Conservation (phyloP, 2,888 invertebrate species). For the Sesia bembeciformis region DNA sequence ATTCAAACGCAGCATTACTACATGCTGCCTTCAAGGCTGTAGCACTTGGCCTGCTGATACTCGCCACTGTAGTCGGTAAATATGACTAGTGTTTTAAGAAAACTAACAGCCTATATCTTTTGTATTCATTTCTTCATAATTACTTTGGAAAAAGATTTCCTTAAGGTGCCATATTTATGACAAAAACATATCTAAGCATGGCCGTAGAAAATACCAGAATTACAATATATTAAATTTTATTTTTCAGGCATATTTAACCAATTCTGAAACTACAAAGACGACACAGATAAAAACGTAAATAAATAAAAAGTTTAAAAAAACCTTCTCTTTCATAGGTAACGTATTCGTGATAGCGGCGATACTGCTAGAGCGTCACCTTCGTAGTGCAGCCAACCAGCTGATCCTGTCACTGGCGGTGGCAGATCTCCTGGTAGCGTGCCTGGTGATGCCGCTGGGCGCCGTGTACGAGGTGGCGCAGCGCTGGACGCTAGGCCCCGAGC, state of each 20-base stretch:
- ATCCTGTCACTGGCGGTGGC: slow-evolving; percentile 93
- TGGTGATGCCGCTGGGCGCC: slow-evolving; percentile 85
- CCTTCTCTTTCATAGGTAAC: slow-evolving; percentile 77
- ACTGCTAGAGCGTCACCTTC: slow-evolving; percentile 87
- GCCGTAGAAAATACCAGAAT: too few relatives aligned
- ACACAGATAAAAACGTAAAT: too few relatives aligned
- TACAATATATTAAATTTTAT: too few relatives aligned
- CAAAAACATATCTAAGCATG: too few relatives aligned
- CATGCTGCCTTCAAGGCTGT: slow-evolving; percentile 77
- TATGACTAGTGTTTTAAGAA: neutral
- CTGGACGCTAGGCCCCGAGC: slow-evolving; percentile 89
- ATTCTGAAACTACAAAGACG: too few relatives aligned
- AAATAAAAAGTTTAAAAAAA: too few relatives aligned
- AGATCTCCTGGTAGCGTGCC: slow-evolving; percentile 90
- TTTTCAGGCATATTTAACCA: too few relatives aligned
- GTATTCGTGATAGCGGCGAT: slow-evolving; percentile 96
- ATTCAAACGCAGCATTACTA: slow-evolving; percentile 69
- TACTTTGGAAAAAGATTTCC: too few relatives aligned
- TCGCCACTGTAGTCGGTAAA: slow-evolving; percentile 78
- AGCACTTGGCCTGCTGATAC: slow-evolving; percentile 74
- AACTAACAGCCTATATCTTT: neutral
- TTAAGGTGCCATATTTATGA: too few relatives aligned
- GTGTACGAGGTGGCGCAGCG: slow-evolving; percentile 85
- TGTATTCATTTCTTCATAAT: too few relatives aligned
- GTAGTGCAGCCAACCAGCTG: slow-evolving; percentile 92